phyloP scores from a whole-genome alignment of 2,888 invertebrate species.

The Piscicola geometra region DNA sequence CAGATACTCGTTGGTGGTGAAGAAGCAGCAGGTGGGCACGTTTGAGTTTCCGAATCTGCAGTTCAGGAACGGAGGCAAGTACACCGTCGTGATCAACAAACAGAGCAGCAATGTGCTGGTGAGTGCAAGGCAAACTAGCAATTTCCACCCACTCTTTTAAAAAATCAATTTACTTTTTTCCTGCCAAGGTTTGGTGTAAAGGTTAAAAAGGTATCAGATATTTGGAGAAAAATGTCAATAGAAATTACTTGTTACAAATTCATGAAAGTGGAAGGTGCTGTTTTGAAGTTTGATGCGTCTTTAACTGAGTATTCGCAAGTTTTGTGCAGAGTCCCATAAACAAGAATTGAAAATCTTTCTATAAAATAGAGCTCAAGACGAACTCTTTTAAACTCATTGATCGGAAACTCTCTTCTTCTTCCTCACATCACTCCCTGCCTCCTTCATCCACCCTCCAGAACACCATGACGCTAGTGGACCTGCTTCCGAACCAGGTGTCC shows the following conservation, averaged over 20 bases:
- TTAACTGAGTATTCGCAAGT: too few relatives aligned
- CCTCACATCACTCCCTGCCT: neutral
- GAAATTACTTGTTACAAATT: too few relatives aligned
- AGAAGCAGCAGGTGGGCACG: neutral
- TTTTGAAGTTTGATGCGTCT: too few relatives aligned
- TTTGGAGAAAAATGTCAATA: too few relatives aligned
- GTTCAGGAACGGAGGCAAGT: constrained; percentile 19
- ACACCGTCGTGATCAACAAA: constrained; percentile 20
- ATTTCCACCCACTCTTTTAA: too few relatives aligned
- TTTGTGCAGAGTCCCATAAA: too few relatives aligned
- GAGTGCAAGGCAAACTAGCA: too few relatives aligned
- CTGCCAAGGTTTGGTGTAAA: too few relatives aligned
- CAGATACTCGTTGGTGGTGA: neutral
- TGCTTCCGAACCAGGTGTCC: constrained; percentile 38
- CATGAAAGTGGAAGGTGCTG: too few relatives aligned
- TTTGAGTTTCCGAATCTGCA: neutral
- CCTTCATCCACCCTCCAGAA: neutral
- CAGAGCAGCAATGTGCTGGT: neutral
- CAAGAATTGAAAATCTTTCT: too few relatives aligned
- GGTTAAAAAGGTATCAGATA: too few relatives aligned
- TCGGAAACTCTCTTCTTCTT: constrained; percentile 3
- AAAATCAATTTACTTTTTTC: too few relatives aligned
- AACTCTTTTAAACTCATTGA: neutral
- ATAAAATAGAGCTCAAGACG: neutral
- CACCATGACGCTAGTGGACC: constrained; percentile 24